Evolutionary conservation across 2,113 vertebrate species (phyloP), one percentile per base, ranked within the genome.

Genomic region (Chaenocephalus aceratus): DNA sequence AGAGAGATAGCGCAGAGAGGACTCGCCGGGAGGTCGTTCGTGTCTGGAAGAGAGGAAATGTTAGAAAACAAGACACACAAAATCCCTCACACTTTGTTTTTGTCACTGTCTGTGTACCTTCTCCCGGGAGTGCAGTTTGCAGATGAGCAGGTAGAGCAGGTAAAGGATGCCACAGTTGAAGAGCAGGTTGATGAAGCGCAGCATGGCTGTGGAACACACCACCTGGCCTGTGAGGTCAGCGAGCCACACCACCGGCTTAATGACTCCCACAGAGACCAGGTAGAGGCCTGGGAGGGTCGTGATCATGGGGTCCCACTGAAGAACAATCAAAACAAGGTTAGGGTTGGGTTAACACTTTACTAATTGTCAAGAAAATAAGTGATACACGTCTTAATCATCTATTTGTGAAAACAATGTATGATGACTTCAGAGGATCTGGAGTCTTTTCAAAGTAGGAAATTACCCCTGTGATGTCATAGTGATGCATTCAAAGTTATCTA

Each of bases 251-350:
- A 94, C 82, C 0, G 98, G 98, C 86, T 97, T 97, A 87, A 98
- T 95, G 9, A 96, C 83, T 0, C 97, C 98, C 67, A 98, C 96
- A 0, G 98, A 97, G 41, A 95, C 89, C 67, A 99, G 94, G 91
- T 99, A 99, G 30, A 99, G 87, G 21, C 98, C 98, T 0, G 98
- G 98, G 6, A 96, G 92, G 0, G 98, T 99, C 34, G 98, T 99
- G 90, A 99, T 98, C 98, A 99, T 99, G 0, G 98, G 97, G 88
- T 99, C 97, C 98, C 98, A 99, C 98, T 99, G 88, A 0, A 30
- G 58, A 53, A 45, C 3, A 10, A 75, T n/a, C 13, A 26, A 63
- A 45, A 72, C 1, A 26, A 53, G 0, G 5, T 68, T 62, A 62
- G 12, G 4, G 9, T 41, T 41, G 7, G 36, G 36, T 41, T 41